A percentile compares a stretch with the other conserved stretches of the same genome.
Evolutionary conservation across 2,113 vertebrate species (phyloP).

Genomic region (Prochilodus magdalenae): DNA sequence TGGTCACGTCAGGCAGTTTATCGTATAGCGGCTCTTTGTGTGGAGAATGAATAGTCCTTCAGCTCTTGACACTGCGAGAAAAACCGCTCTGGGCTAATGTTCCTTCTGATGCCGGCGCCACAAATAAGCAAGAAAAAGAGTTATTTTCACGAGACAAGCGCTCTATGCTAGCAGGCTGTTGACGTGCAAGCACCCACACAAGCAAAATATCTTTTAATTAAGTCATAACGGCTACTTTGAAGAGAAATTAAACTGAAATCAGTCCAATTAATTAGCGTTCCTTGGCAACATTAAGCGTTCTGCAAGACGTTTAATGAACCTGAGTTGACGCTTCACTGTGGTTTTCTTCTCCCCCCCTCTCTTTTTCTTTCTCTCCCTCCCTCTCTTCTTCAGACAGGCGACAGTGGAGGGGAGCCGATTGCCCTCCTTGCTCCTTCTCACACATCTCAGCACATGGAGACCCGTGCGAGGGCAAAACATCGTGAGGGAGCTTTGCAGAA

Average conservation of each 20-base stretch:
- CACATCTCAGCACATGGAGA: slow-evolving; percentile 76
- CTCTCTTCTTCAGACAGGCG: slow-evolving; percentile 48
- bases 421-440: slow-evolving; percentile 72
- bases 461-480: slow-evolving; percentile 76
- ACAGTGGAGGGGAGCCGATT: slow-evolving; percentile 69
- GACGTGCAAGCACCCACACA: slow-evolving; percentile 53
- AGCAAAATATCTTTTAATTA: slow-evolving; percentile 56
- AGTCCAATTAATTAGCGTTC: slow-evolving; percentile 59
- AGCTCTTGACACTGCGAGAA: slow-evolving; percentile 63
- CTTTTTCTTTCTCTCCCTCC: slow-evolving; percentile 33
- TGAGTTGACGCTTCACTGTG: slow-evolving; percentile 39
- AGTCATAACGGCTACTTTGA: slow-evolving; percentile 55
- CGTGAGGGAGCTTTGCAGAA: slow-evolving; percentile 89
- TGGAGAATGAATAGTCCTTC: slow-evolving; percentile 75
- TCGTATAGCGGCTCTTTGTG: slow-evolving; percentile 60
- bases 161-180: slow-evolving; percentile 61
- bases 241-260: slow-evolving; percentile 57
- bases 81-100: slow-evolving; percentile 74
- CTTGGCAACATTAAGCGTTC: slow-evolving; percentile 51
- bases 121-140: slow-evolving; percentile 69
- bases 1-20: slow-evolving; percentile 27
- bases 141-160: slow-evolving; percentile 68
- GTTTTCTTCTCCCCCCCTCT: not conserved
- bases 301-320: slow-evolving; percentile 51
- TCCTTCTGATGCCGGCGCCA: slow-evolving; percentile 72